Conservation (phyloP, 2,113 vertebrate species). For the Cervus canadensis region DNA sequence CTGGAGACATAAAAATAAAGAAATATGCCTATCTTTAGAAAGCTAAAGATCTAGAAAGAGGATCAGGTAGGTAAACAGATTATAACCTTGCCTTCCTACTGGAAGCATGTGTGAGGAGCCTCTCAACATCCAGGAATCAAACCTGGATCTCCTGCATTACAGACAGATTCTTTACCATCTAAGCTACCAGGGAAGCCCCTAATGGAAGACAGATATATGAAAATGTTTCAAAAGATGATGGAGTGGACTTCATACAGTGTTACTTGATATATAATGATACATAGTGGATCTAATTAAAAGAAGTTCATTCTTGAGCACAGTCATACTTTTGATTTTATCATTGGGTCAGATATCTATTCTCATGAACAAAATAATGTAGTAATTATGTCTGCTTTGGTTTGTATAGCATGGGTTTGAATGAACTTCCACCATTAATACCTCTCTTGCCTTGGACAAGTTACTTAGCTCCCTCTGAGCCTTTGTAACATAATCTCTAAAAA, state of each 20-base stretch:
- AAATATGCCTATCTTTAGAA: not conserved
- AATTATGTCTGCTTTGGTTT: not conserved
- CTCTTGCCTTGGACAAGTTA: not conserved
- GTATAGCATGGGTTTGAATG: not conserved
- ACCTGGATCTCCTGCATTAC: not conserved
- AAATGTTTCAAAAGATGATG: not conserved
- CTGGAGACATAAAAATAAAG: not conserved
- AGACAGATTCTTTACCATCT: not conserved
- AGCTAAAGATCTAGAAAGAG: not conserved
- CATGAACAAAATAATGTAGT: not conserved
- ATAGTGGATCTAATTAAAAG: not conserved
- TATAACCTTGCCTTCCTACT: not conserved
- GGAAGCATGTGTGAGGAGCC: not conserved
- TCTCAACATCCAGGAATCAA: not conserved
- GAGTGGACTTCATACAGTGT: not conserved
- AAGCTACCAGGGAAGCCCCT: not conserved
- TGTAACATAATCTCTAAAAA: not conserved
- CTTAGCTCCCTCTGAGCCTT: not conserved
- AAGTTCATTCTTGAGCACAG: not conserved
- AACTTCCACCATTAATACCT: not conserved
- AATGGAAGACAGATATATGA: not conserved
- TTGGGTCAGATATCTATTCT: not conserved
- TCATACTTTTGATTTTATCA: not conserved
- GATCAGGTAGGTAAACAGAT: not conserved
- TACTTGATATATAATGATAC: not conserved